Base-by-base conservation (phyloP, 2,888 invertebrate species). In the Drosophila mayaguana region DNA sequence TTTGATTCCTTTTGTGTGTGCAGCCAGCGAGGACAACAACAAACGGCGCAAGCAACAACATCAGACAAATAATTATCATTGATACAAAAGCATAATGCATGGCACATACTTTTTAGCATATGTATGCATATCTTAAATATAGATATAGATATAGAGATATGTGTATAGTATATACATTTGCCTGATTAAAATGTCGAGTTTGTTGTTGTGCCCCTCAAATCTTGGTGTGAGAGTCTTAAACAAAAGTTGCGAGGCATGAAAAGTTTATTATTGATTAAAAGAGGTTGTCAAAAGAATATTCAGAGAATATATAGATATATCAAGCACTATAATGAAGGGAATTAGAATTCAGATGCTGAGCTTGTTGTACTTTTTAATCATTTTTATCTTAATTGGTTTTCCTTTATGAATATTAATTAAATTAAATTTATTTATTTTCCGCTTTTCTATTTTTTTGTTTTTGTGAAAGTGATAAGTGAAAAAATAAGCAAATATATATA, bases 1-100 rank as follows among this genome's bases (percentile, higher is more conserved):
- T 86, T 86, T 86, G 86, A 86, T 86, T 86, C 89, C 86, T 86
- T 86, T 86, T 86, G 90, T 86, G 75, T 88, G 90, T 83, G 89
- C 90, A 84, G 64, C 80, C 82, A 66, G 70, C 56, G 69, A 72
- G 65, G 68, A 48, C 68, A 66, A 51, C 68, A 68, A 50, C 54
- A 63, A 61, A 34, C 32, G n/a, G 18, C 18, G 2, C 3, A 7
- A 34, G 16, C 20, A 51, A 34, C 61, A 28, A 3, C 56, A 62
- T 55, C 70, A 83, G 90, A 88, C 88, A 86, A 88, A 86, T 85
- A 89, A 89, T 85, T 89, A 85, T 85, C 90, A 85, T 89, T 88
- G 85, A 85, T 85, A 86, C 86, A 86, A 86, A 86, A 90, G 83
- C 75, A 73, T 69, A 75, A 75, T 75, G 67, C 71, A 70, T 55